These are phyloP conservation scores for Paraplagusia blochii DNA, from an alignment of 2,113 vertebrate species.

Conservation along the genomic window DNA sequence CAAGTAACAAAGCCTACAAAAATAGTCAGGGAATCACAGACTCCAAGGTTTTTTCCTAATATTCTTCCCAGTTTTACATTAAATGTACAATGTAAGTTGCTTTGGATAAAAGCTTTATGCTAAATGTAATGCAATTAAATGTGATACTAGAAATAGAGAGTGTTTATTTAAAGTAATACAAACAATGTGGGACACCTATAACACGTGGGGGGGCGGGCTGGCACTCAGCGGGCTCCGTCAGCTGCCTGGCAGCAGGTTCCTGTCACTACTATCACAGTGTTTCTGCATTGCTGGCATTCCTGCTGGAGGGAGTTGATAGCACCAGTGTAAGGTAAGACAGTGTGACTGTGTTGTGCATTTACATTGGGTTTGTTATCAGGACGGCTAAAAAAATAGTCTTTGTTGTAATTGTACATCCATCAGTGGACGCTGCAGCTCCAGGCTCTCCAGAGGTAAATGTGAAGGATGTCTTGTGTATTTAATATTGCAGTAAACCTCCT, in stretches of 20 bases:
- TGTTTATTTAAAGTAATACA: slow-evolving; percentile 27
- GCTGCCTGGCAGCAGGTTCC: slow-evolving; percentile 60
- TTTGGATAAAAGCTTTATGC: no score
- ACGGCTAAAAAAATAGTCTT: background rate
- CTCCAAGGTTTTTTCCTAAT: no score
- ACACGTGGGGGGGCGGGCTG: slow-evolving; percentile 37
- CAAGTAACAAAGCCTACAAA: no score
- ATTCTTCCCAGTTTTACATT: background rate
- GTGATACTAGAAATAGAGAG: slow-evolving; percentile 27
- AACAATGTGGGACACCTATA: slow-evolving; percentile 20
- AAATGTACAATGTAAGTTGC: background rate
- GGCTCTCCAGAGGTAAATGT: slow-evolving; percentile 49
- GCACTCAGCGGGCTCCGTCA: slow-evolving; percentile 51
- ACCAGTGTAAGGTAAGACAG: slow-evolving; percentile 57
- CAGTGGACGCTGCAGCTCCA: slow-evolving; percentile 21
- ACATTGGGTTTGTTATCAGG: slow-evolving; percentile 13
- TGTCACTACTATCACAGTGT: slow-evolving; percentile 59
- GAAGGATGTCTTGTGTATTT: slow-evolving; percentile 9
- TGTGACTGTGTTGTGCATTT: slow-evolving; percentile 43
- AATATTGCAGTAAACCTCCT: no score
- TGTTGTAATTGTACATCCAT: background rate
- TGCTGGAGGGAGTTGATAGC: slow-evolving; percentile 62
- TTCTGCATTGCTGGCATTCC: slow-evolving; percentile 74
- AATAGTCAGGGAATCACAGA: no score
- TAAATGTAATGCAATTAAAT: no score